These are phyloP conservation scores for Xylota sylvarum DNA, from an alignment of 2,888 invertebrate genomes.

Conservation along the genomic window DNA sequence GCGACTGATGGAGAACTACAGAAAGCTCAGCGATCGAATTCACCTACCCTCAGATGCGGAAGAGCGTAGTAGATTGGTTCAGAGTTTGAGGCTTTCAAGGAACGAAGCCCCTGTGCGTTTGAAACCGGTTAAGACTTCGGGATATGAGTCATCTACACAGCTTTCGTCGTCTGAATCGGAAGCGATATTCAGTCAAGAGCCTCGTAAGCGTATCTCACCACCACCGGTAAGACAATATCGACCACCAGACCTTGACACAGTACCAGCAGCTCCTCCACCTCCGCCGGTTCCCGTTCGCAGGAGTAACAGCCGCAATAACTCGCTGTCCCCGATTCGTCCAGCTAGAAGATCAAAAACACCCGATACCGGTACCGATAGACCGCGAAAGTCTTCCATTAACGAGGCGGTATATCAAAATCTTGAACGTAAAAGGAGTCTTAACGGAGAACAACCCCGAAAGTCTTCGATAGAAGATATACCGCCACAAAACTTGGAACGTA, in stretches of 20 bases:
- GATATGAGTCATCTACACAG: conserved; percentile 84
- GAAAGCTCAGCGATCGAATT: conserved; percentile 82
- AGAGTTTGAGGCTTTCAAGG: conserved; percentile 81
- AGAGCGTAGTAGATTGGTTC: conserved; percentile 81
- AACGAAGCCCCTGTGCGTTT: conserved; percentile 79
- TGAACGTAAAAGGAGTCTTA: conserved; percentile 37
- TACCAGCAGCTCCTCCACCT: conserved; percentile 14
- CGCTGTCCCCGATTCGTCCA: conserved; percentile 82
- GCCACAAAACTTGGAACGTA: conserved; percentile 66
- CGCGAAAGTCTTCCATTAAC: conserved; percentile 78
- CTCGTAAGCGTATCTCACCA: conserved; percentile 80
- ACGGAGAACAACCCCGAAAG: conserved; percentile 78
- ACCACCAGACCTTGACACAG: conserved; percentile 51
- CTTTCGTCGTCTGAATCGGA: conserved; percentile 84
- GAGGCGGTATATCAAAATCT: conserved; percentile 67
- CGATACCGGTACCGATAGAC: conserved; percentile 78
- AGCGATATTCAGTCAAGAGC: conserved; percentile 74
- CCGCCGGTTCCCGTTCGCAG: conserved; percentile 78
- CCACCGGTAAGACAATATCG: conserved; percentile 69
- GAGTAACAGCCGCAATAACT: conserved; percentile 81
- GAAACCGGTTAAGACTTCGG: conserved; percentile 77
- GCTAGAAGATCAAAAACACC: conserved; percentile 82
- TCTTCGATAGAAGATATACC: conserved; percentile 77
- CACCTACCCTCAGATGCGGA: conserved; percentile 82
- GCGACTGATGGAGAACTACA: conserved; percentile 82